phyloP scores from a whole-genome alignment of 1,140 invertebrate species.

The Scylla paramamosain region DNA sequence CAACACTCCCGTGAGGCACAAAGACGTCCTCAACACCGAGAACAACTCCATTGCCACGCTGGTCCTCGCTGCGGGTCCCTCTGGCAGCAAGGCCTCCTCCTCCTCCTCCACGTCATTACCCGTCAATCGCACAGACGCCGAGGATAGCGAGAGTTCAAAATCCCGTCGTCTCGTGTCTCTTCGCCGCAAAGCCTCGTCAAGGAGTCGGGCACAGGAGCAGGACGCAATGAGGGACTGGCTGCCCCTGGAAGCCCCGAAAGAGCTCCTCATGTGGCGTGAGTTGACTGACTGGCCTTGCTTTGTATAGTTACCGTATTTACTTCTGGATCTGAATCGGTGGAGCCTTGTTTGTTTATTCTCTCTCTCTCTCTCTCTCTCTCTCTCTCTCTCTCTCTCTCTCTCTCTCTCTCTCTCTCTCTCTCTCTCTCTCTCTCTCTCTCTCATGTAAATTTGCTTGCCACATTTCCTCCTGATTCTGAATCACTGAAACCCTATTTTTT shows the following conservation, averaged over 20 bases:
- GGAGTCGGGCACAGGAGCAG: conserved; percentile 40
- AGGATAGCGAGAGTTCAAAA: background rate
- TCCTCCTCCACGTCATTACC: background rate
- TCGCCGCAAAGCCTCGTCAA: background rate
- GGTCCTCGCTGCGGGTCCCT: conserved; percentile 12
- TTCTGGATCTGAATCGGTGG: no score
- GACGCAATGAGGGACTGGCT: conserved; percentile 54
- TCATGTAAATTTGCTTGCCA: no score
- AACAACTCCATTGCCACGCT: conserved; percentile 61
- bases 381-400: no score
- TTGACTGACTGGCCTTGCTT: background rate
- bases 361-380: background rate
- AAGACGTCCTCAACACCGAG: background rate
- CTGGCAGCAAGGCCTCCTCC: background rate
- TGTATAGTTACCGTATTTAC: background rate
- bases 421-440: no score
- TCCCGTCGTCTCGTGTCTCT: background rate
- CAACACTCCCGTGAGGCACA: background rate
- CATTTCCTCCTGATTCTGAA: no score
- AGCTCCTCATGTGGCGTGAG: conserved; percentile 61
- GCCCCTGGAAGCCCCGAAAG: conserved; percentile 37
- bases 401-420: no score
- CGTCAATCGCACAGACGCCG: background rate
- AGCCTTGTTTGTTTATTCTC: background rate
- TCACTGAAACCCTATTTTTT: no score